phyloP scores from a whole-genome alignment of 1,140 invertebrate genomes.

The Saccostrea glomerata region DNA sequence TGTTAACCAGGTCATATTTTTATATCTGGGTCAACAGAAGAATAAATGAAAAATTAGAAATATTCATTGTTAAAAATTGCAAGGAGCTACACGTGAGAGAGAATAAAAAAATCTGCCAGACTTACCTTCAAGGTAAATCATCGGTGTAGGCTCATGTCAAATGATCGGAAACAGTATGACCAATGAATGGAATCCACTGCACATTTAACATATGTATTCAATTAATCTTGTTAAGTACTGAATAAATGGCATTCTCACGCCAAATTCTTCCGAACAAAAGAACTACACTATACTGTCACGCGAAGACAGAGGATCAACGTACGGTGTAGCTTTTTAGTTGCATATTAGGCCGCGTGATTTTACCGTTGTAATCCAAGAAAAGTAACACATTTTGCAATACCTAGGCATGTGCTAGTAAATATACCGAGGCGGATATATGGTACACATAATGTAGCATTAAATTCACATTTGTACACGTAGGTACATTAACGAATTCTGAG shows the following conservation, averaged over 20 bases:
- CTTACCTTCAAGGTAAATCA: not conserved
- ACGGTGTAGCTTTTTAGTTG: too few relatives aligned
- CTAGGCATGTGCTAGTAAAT: not conserved
- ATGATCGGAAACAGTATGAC: not conserved
- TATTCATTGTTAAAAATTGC: not conserved
- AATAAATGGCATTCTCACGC: not conserved
- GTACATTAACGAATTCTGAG: too few relatives aligned
- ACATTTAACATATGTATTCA: slow-evolving; percentile 8
- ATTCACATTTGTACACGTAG: too few relatives aligned
- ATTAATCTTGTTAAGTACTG: slow-evolving; percentile 21
- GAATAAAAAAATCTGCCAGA: not conserved
- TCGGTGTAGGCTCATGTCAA: not conserved
- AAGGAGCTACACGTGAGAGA: not conserved
- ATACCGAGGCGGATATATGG: too few relatives aligned
- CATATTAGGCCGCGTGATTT: not conserved
- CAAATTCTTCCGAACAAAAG: slow-evolving; percentile 8
- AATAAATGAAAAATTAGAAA: not conserved
- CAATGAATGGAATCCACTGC: slow-evolving; percentile 22
- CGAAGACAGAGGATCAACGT: not conserved
- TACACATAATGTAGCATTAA: too few relatives aligned
- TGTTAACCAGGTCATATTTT: slow-evolving; percentile 6
- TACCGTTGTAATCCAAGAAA: not conserved
- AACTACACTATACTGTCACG: not conserved
- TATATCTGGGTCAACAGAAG: not conserved
- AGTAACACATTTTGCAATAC: not conserved